A percentile compares a stretch with the other conserved stretches of the same genome.
phyloP scores from a whole-genome alignment of 2,888 invertebrate species.

The Caenorhabditis plicata region DNA sequence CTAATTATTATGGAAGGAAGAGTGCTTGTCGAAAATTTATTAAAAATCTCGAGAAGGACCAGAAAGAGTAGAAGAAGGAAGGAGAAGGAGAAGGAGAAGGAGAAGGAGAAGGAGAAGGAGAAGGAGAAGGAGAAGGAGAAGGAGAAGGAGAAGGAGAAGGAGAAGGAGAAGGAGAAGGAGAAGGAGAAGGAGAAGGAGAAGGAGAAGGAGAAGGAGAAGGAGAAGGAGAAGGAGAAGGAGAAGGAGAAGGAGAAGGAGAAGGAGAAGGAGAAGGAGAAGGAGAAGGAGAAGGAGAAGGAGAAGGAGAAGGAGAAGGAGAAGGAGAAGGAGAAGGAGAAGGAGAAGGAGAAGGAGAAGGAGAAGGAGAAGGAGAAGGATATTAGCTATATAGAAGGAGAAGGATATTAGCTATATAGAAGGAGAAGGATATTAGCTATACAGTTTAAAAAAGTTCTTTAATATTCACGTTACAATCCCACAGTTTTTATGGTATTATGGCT shows the following conservation, averaged over 20 bases:
- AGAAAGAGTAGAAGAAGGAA: not conserved
- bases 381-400: no score
- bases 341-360: not conserved
- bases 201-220: not conserved
- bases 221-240: not conserved
- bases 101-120: not conserved
- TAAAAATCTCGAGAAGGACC: not conserved
- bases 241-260: not conserved
- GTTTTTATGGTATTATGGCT: no score
- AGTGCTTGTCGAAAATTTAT: not conserved
- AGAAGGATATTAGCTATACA: no score
- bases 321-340: not conserved
- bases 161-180: not conserved
- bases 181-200: not conserved
- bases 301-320: constrained; percentile 4
- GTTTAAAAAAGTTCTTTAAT: no score
- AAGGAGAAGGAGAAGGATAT: constrained; percentile 1
- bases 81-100: not conserved
- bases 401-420: no score
- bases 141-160: not conserved
- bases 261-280: not conserved
- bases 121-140: not conserved
- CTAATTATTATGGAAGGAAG: not conserved
- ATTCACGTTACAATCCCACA: no score
- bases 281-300: not conserved